phyloP scores from a whole-genome alignment of 2,888 invertebrate genomes.

The Brenthis ino region DNA sequence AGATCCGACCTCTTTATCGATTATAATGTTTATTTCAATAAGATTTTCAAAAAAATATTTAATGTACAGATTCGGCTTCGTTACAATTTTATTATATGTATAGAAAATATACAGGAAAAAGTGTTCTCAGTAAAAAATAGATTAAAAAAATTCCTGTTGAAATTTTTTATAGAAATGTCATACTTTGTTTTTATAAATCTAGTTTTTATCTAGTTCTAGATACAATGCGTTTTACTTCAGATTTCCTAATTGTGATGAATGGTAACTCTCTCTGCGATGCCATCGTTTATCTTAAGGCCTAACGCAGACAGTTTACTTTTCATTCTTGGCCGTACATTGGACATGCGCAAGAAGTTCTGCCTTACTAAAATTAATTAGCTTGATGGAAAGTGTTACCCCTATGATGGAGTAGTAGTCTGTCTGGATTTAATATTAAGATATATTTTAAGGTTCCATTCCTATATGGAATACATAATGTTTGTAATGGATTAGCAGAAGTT shows the following conservation, averaged over 20 bases:
- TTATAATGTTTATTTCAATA: too few species aligned
- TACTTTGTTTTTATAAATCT: not conserved
- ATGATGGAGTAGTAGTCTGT: not conserved
- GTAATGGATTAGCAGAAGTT: too few species aligned
- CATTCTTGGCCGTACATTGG: slow-evolving; percentile 52
- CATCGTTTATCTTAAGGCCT: slow-evolving; percentile 69
- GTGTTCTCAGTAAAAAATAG: too few species aligned
- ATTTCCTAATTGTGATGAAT: slow-evolving; percentile 78
- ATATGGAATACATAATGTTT: too few species aligned
- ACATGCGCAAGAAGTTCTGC: slow-evolving; percentile 46
- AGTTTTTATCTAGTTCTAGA: slow-evolving; percentile 7
- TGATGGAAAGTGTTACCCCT: slow-evolving; percentile 11
- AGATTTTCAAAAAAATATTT: too few species aligned
- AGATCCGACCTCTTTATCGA: too few species aligned
- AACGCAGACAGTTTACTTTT: slow-evolving; percentile 67
- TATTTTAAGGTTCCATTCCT: too few species aligned
- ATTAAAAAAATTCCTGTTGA: too few species aligned
- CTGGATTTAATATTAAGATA: too few species aligned
- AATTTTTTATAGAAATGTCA: not conserved
- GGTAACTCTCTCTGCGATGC: slow-evolving; percentile 53
- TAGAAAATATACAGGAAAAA: too few species aligned
- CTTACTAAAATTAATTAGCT: slow-evolving; percentile 17
- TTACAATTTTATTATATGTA: too few species aligned
- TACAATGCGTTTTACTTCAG: slow-evolving; percentile 45
- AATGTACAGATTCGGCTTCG: too few species aligned